Conservation (phyloP, 2,888 invertebrate genomes). For the Cremastinae sp. region DNA sequence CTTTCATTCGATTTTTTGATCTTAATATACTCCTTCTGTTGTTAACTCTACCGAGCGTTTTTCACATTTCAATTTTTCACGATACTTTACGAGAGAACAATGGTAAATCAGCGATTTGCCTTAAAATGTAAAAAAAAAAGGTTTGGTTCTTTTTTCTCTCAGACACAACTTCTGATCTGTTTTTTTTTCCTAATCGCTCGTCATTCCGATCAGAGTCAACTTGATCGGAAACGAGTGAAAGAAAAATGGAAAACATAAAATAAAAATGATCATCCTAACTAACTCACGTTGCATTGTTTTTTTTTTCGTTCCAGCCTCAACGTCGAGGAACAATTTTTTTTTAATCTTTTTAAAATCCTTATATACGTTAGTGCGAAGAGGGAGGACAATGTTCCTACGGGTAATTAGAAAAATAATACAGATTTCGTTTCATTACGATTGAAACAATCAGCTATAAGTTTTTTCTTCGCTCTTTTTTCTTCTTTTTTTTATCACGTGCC, state of each 20-base stretch:
- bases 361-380: constrained; percentile 43
- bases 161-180: constrained; percentile 17
- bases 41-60: constrained; percentile 24
- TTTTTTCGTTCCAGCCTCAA: constrained; percentile 25
- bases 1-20: constrained; percentile 2
- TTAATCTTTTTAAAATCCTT: constrained; percentile 34
- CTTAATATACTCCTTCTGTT: constrained; percentile 20
- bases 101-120: constrained; percentile 28
- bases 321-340: constrained; percentile 42
- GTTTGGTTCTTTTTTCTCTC: constrained; percentile 14
- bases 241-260: constrained; percentile 46
- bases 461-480: constrained; percentile 1
- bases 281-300: constrained; percentile 45
- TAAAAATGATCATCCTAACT: constrained; percentile 39
- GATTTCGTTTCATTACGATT: constrained; percentile 70
- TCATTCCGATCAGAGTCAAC: neutral
- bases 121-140: constrained; percentile 1
- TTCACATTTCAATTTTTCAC: constrained; percentile 42
- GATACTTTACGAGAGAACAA: constrained; percentile 53
- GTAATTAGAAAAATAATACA: constrained; percentile 79
- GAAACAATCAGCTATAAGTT: constrained; percentile 76
- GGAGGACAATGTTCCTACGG: constrained; percentile 62
- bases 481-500: constrained; percentile 58
- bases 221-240: constrained; percentile 12
- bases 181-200: constrained; percentile 2